These are phyloP conservation scores for Monarcha castaneiventris DNA, from an alignment of 2,113 vertebrate species.

Conservation along the genomic window DNA sequence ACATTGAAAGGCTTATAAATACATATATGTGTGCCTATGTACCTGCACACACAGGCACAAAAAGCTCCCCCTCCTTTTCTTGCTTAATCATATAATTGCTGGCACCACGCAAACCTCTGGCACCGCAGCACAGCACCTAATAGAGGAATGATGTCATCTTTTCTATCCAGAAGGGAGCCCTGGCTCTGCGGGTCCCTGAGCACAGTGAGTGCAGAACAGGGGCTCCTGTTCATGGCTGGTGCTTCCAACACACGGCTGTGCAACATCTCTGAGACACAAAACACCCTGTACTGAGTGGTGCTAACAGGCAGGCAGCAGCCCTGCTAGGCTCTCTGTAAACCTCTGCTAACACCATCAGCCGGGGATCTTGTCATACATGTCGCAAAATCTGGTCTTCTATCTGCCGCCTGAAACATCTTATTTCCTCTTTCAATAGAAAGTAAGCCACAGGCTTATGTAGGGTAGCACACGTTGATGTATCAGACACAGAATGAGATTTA, in stretches of 20 bases:
- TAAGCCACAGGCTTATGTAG: not conserved
- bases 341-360: not conserved
- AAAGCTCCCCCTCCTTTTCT: not conserved
- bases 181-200: not conserved
- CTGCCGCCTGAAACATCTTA: not conserved
- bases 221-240: not conserved
- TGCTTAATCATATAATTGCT: not conserved
- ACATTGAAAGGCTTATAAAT: not conserved
- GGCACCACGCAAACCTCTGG: not conserved
- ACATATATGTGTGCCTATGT: fast-evolving
- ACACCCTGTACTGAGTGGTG: not conserved
- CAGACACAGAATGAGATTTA: not conserved
- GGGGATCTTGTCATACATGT: not conserved
- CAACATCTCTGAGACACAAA: not conserved
- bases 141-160: not conserved
- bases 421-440: not conserved
- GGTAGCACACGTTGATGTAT: not conserved
- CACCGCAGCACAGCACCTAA: not conserved
- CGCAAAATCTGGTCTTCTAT: not conserved
- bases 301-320: not conserved
- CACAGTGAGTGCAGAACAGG: fast-evolving
- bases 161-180: not conserved
- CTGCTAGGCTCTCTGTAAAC: not conserved
- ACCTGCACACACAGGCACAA: not conserved
- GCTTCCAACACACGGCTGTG: not conserved